Conservation (phyloP, 92 coral and sea anemone species). For the Epizoanthus ramosus region DNA sequence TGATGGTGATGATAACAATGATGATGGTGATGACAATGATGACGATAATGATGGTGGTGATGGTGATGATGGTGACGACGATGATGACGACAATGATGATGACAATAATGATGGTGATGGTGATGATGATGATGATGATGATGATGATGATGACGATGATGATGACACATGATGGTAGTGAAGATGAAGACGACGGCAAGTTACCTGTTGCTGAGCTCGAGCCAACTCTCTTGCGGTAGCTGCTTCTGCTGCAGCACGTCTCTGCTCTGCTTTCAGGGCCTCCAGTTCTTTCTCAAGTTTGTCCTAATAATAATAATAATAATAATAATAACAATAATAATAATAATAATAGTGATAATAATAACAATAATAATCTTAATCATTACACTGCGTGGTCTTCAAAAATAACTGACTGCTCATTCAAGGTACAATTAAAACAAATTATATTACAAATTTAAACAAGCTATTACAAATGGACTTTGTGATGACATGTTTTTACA, state of each 20-base stretch:
- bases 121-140: neutral
- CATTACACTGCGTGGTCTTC: too few relatives aligned
- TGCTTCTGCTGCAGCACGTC: conserved; percentile 67
- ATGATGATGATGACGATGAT: neutral
- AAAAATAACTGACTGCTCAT: too few relatives aligned
- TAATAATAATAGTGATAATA: too few relatives aligned
- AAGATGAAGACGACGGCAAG: neutral
- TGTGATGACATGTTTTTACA: too few relatives aligned
- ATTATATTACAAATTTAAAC: too few relatives aligned
- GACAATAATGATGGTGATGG: neutral
- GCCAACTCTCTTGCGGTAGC: conserved; percentile 81
- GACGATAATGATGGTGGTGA: neutral
- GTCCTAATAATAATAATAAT: conserved; percentile 46
- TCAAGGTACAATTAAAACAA: too few relatives aligned
- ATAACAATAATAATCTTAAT: too few relatives aligned
- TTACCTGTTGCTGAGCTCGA: conserved; percentile 82
- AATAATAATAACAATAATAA: too few relatives aligned
- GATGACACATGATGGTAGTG: neutral
- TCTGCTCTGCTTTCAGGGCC: conserved; percentile 63
- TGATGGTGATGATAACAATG: neutral
- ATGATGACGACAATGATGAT: neutral
- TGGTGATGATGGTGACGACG: neutral
- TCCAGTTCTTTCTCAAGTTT: conserved; percentile 76
- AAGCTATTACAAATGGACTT: too few relatives aligned
- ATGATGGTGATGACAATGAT: neutral